Evolutionary conservation across 2,113 vertebrate species (phyloP).

Genomic region (Pelodiscus sinensis): DNA sequence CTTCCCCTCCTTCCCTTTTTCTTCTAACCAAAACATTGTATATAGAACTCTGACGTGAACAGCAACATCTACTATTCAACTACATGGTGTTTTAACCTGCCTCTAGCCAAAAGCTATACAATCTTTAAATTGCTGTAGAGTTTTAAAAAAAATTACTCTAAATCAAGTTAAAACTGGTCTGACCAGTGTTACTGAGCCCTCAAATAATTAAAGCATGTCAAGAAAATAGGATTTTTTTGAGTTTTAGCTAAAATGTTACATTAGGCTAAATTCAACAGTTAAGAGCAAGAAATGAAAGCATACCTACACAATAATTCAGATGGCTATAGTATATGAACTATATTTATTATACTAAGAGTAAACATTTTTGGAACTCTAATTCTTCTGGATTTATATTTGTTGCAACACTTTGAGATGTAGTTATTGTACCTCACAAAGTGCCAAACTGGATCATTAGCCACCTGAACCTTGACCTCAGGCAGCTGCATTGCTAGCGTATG

Average conservation of each 20-base stretch:
- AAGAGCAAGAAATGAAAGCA: neutral
- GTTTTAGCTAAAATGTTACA: neutral
- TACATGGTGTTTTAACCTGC: constrained; percentile 66
- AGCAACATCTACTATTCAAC: constrained; percentile 53
- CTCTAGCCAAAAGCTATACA: constrained; percentile 66
- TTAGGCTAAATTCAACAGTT: neutral
- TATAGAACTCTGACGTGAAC: constrained; percentile 16
- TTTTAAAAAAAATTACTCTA: constrained; percentile 62
- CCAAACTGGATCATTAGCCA: constrained; percentile 17
- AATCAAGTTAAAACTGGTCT: constrained; percentile 71
- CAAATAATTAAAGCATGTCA: constrained; percentile 64
- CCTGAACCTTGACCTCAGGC: constrained; percentile 38
- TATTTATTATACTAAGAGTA: neutral
- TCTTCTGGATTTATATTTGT: neutral
- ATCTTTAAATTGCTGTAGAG: constrained; percentile 63
- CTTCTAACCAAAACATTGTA: constrained; percentile 35
- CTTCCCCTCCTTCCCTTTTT: neutral
- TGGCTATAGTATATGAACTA: neutral
- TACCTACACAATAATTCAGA: neutral
- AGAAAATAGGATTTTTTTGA: constrained; percentile 15
- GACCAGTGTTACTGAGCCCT: constrained; percentile 62
- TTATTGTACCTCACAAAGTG: neutral
- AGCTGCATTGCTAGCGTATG: neutral
- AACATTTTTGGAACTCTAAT: neutral
- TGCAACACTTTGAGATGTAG: neutral